Evolutionary conservation across 2,113 vertebrate genomes (phyloP).

Genomic region (Turnix velox): DNA sequence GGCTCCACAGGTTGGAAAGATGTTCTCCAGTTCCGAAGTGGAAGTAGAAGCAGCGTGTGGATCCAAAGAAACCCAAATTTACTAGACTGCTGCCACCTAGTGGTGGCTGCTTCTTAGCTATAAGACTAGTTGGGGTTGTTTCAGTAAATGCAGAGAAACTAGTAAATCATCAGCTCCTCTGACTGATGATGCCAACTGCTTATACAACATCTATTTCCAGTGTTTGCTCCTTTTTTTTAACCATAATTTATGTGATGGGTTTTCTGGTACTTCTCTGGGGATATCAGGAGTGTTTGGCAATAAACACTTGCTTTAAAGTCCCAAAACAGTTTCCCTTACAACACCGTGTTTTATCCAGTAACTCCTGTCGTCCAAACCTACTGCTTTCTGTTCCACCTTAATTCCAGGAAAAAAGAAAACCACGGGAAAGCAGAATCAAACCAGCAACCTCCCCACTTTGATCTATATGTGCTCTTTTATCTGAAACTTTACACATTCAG

Average conservation of each 20-base stretch:
- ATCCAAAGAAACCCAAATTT: not conserved
- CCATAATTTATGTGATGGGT: not conserved
- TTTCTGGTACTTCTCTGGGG: not conserved
- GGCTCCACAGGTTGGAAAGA: not conserved
- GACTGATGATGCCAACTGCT: not conserved
- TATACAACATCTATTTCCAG: not conserved
- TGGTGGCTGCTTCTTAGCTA: not conserved
- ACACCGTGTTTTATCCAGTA: not conserved
- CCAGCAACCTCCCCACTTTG: not conserved
- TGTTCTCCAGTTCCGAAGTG: not conserved
- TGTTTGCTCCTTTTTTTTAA: not conserved
- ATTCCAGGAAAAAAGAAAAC: not conserved
- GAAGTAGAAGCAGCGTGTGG: not conserved
- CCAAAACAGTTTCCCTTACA: not conserved
- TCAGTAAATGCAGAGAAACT: not conserved
- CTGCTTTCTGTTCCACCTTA: not conserved
- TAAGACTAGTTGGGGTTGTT: not conserved
- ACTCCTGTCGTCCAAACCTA: no score
- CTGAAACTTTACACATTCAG: not conserved
- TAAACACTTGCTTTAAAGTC: not conserved
- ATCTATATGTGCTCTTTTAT: not conserved
- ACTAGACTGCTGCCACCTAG: constrained; percentile 55
- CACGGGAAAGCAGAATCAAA: not conserved
- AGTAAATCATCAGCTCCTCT: not conserved
- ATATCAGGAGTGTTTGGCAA: not conserved